phyloP scores from a whole-genome alignment of 2,888 invertebrate genomes.

The Parascotia fuliginaria region DNA sequence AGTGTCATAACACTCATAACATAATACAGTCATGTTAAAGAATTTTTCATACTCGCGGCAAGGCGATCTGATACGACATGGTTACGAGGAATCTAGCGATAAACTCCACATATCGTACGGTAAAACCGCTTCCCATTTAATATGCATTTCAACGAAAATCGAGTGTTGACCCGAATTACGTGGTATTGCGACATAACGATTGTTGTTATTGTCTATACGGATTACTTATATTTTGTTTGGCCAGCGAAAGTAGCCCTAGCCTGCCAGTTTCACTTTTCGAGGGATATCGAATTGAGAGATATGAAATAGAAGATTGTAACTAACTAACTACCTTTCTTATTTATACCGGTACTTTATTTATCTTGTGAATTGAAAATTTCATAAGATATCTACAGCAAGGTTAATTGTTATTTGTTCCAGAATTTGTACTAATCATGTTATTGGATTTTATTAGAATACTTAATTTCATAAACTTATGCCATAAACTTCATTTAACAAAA shows the following conservation, averaged over 20 bases:
- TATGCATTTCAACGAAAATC: constrained; percentile 40
- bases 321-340: too few relatives aligned
- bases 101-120: constrained; percentile 26
- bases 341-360: too few relatives aligned
- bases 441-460: too few relatives aligned
- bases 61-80: constrained; percentile 35
- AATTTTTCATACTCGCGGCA: constrained; percentile 27
- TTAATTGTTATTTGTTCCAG: too few relatives aligned
- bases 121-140: constrained; percentile 47
- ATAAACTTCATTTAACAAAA: too few relatives aligned
- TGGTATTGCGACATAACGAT: constrained; percentile 29
- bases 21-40: constrained; percentile 16
- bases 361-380: too few relatives aligned
- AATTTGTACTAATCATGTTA: too few relatives aligned
- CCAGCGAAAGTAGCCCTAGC: constrained; percentile 1
- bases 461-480: too few relatives aligned
- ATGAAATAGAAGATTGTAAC: not conserved
- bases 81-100: constrained; percentile 35
- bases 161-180: constrained; percentile 44
- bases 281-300: not conserved
- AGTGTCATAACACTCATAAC: too few relatives aligned
- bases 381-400: too few relatives aligned
- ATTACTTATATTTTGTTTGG: not conserved
- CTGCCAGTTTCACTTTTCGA: not conserved
- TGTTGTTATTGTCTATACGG: constrained; percentile 2